phyloP scores from a whole-genome alignment of 2,888 invertebrate species.

The Eilema sororculum region DNA sequence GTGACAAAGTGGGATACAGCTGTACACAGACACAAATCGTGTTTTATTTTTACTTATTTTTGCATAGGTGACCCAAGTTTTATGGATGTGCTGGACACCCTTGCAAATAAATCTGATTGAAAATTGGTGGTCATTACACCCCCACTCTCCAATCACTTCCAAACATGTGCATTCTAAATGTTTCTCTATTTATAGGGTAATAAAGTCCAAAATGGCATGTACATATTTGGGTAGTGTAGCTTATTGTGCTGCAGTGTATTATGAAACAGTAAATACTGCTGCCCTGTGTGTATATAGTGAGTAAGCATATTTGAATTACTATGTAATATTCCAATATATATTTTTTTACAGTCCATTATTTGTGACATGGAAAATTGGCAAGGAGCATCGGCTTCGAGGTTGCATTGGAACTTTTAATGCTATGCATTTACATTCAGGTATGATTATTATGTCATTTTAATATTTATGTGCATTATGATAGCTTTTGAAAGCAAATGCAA shows the following conservation, averaged over 20 bases:
- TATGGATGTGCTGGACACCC: conserved; percentile 29
- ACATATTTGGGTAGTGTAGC: conserved; percentile 25
- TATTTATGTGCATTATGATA: background rate
- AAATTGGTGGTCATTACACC: conserved; percentile 48
- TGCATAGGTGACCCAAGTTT: conserved; percentile 26
- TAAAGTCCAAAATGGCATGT: conserved; percentile 43
- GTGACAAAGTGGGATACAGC: background rate
- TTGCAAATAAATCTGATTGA: conserved; percentile 38
- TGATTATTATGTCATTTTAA: background rate
- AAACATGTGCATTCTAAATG: conserved; percentile 44
- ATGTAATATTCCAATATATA: background rate
- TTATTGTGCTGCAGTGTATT: conserved; percentile 28
- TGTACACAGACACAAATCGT: background rate
- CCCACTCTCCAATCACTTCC: conserved; percentile 40
- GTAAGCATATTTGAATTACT: background rate
- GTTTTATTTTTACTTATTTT: conserved; percentile 11
- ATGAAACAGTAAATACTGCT: background rate
- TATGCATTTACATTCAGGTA: conserved; percentile 96
- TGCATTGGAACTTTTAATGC: conserved; percentile 99
- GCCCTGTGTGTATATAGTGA: background rate
- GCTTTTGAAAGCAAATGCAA: background rate
- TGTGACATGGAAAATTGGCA: conserved; percentile 99
- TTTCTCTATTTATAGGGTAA: conserved; percentile 32
- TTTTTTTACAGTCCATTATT: conserved; percentile 94
- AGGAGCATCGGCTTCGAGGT: conserved; percentile 97